Conservation (phyloP, 2,113 vertebrate genomes). For the Alces alces region DNA sequence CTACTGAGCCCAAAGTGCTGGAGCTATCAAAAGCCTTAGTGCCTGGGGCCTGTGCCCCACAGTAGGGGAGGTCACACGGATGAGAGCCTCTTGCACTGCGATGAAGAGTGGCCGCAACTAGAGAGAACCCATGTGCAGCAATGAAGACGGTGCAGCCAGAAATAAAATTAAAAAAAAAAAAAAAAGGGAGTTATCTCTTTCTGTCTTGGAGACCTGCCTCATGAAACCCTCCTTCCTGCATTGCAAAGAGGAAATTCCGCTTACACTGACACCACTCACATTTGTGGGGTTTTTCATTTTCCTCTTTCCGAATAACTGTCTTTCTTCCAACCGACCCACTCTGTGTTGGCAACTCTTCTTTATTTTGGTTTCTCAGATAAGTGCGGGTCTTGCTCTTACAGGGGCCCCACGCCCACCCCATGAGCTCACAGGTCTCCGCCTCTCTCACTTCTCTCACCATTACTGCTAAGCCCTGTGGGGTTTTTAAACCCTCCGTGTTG, state of each 20-base stretch:
- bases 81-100: background rate
- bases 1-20: background rate
- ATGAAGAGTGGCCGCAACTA: background rate
- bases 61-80: background rate
- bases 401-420: background rate
- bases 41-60: background rate
- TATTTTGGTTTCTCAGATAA: background rate
- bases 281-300: background rate
- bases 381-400: background rate
- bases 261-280: background rate
- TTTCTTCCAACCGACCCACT: background rate
- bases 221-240: background rate
- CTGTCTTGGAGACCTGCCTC: background rate
- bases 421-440: background rate
- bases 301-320: background rate
- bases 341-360: background rate
- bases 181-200: background rate
- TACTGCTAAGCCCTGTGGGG: background rate
- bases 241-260: background rate
- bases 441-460: background rate
- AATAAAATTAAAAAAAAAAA: background rate
- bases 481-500: slow-evolving; percentile 5
- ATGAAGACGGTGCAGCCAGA: background rate
- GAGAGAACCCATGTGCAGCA: background rate
- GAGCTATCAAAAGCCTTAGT: background rate